These are phyloP conservation scores for Nyctibius bracteatus DNA, from an alignment of 2,113 vertebrate genomes.

Conservation along the genomic window DNA sequence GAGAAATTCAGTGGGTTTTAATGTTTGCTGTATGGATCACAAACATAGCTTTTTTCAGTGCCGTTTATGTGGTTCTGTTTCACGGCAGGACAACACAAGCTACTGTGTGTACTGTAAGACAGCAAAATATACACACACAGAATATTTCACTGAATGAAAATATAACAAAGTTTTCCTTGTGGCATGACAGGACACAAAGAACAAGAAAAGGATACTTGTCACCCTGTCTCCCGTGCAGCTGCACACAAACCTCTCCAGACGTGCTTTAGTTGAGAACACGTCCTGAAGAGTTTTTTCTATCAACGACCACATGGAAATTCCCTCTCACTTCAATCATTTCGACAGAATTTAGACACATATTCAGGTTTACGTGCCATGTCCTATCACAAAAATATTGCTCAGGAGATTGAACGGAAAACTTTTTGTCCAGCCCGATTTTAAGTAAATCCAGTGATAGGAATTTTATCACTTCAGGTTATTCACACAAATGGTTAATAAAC, in stretches of 20 bases:
- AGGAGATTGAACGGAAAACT: neutral
- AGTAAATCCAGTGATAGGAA: neutral
- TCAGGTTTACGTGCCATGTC: neutral
- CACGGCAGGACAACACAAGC: neutral
- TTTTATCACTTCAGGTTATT: neutral
- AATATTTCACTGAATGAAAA: neutral
- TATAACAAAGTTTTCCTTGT: neutral
- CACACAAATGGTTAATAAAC: neutral
- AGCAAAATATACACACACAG: neutral
- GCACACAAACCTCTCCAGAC: neutral
- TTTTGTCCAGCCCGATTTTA: neutral
- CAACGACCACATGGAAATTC: neutral
- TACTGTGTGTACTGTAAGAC: neutral
- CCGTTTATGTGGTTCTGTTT: neutral
- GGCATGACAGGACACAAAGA: neutral
- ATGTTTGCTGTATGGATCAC: neutral
- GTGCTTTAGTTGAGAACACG: fast-evolving
- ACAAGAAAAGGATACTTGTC: neutral
- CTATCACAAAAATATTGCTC: neutral
- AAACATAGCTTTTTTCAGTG: neutral
- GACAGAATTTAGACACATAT: neutral
- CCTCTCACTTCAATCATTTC: neutral
- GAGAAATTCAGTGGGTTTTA: neutral
- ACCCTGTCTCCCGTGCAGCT: neutral
- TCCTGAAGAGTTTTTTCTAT: neutral